Evolutionary conservation across 2,113 vertebrate species (phyloP).

Genomic region (Carollia perspicillata): DNA sequence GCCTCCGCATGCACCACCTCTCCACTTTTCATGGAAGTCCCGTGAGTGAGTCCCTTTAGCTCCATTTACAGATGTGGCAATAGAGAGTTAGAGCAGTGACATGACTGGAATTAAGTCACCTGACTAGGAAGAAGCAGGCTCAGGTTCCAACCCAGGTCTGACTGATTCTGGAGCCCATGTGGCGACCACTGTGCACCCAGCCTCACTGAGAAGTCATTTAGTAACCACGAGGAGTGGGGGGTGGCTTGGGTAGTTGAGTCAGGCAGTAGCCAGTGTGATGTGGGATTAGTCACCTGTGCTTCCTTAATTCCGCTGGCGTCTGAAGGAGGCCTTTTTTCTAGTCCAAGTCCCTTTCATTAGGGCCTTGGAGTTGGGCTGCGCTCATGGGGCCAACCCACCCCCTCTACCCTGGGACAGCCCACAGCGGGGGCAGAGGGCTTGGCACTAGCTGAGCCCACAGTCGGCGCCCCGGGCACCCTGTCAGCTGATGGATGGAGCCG

Average conservation of each 20-base stretch:
- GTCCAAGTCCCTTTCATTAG: not conserved
- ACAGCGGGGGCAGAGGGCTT: not conserved
- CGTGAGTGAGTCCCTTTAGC: not conserved
- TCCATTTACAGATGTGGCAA: not conserved
- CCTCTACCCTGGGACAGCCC: not conserved
- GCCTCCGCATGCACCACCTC: accelerated
- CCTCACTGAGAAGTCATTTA: not conserved
- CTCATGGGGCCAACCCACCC: not conserved
- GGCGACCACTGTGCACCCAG: not conserved
- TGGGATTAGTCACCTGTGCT: not conserved
- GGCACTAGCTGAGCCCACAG: not conserved
- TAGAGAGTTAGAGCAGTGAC: not conserved
- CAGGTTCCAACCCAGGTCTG: not conserved
- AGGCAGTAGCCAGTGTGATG: not conserved
- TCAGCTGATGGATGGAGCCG: not conserved
- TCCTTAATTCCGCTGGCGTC: not conserved
- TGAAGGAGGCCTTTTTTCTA: not conserved
- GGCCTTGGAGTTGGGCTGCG: not conserved
- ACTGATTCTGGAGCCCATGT: not conserved
- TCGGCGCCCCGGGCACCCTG: not conserved
- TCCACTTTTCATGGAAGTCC: not conserved
- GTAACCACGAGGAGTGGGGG: not conserved
- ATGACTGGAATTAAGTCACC: not conserved
- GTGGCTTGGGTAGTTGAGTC: not conserved
- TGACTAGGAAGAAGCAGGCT: not conserved